Base-by-base conservation (phyloP, 2,888 invertebrate genomes). In the Diarsia rubi region DNA sequence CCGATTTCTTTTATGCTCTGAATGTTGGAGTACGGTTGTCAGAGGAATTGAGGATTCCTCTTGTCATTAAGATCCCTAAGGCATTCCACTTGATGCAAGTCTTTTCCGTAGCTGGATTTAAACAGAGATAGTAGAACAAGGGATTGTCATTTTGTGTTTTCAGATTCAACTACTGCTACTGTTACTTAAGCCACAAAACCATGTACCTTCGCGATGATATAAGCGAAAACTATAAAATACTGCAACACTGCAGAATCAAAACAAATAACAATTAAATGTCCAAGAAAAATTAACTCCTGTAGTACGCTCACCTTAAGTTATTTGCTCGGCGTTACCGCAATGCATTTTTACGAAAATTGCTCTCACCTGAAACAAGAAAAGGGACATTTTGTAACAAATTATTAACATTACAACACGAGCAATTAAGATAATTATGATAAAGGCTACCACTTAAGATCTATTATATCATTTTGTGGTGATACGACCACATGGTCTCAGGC, bases 321-420 rank as follows among this genome's bases (percentile, higher is more conserved):
- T 93, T 90, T 93, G 91, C 85, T 94, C 94, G 77, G 88, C 88
- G 86, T 90, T 89, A 88, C 90, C 87, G 87, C 92, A 91, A 92
- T 90, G 89, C 95, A 95, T 96, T 92, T 92, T 95, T 89, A 91
- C 88, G 86, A 90, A 91, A 92, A 82, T 86, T 88, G 87, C 90
- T 92, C 95, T 95, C 92, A 96, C 96, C 95, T 95, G 95, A 69
- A 95, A 95, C 94, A 94, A 95, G 87, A 89, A 88, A 83, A 86
- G 83, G 64, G 80, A 78, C 69, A 81, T 83, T 77, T 84, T 85
- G 62, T 80, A 73, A 79, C 73, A 76, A 79, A 78, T 83, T 75
- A 68, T 88, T 85, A 68, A 81, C 84, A 87, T 88, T 82, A 73
- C 82, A 83, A 76, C 72, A 83, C 62, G 12, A 75, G 24, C 79